Percentiles rank a stretch among this genome's conserved stretches.
Conservation (phyloP, 2,888 invertebrate genomes). For the Plemyria rubiginata region DNA sequence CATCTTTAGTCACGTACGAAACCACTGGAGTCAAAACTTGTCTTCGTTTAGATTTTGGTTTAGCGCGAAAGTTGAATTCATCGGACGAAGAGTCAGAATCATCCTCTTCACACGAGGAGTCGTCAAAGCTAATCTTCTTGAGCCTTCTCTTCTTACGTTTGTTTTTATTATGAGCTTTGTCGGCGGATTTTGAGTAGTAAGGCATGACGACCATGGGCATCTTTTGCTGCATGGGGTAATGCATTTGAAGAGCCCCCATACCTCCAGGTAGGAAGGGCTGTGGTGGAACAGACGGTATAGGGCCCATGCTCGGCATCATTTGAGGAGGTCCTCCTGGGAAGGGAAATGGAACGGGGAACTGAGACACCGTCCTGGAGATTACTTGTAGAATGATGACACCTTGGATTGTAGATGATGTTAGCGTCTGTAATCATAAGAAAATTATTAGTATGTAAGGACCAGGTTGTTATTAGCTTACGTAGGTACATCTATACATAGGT, state of each 20-base stretch:
- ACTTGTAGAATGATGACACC: constrained; percentile 32
- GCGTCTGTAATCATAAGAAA: constrained; percentile 31
- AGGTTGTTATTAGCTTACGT: too few relatives aligned
- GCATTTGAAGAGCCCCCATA: constrained; percentile 41
- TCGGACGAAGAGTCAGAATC: constrained; percentile 41
- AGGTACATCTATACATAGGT: too few relatives aligned
- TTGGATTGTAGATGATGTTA: constrained; percentile 24
- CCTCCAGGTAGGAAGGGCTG: constrained; percentile 38
- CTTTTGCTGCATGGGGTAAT: constrained; percentile 51
- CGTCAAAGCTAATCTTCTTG: constrained; percentile 29
- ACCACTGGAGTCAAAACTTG: constrained; percentile 73
- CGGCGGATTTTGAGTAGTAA: constrained; percentile 56
- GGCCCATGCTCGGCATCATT: constrained; percentile 41
- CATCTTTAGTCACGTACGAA: constrained; percentile 73
- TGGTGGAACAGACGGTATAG: constrained; percentile 46
- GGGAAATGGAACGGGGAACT: constrained; percentile 35
- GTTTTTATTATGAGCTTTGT: constrained; percentile 43
- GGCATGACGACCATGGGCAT: constrained; percentile 72
- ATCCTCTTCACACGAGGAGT: constrained; percentile 29
- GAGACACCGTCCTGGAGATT: constrained; percentile 28
- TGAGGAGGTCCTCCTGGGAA: constrained; percentile 26
- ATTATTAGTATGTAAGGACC: neutral
- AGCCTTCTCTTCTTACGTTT: constrained; percentile 41
- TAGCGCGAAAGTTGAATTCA: constrained; percentile 39
- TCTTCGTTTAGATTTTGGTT: constrained; percentile 37